These are phyloP conservation scores for Beris chalybata DNA, from an alignment of 2,888 invertebrate species.

Conservation along the genomic window DNA sequence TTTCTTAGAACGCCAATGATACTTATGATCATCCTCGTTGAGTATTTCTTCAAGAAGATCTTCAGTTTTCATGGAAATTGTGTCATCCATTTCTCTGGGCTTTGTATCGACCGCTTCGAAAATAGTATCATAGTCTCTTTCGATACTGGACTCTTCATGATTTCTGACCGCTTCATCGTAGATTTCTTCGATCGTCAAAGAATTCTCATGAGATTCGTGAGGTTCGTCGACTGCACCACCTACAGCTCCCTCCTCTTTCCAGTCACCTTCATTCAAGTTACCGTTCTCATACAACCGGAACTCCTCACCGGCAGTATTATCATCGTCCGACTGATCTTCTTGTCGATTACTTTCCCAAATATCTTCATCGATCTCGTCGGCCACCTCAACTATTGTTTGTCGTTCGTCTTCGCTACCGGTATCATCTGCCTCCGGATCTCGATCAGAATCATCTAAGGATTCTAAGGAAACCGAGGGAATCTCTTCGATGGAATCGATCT, in stretches of 20 bases:
- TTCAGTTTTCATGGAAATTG: conserved; percentile 24
- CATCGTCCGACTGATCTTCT: conserved; percentile 1
- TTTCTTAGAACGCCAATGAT: background rate
- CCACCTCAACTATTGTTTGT: conserved; percentile 53
- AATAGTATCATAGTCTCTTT: conserved; percentile 52
- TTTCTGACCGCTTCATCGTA: conserved; percentile 53
- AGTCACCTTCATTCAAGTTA: conserved; percentile 49
- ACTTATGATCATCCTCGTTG: conserved; percentile 24
- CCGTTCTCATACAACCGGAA: conserved; percentile 49
- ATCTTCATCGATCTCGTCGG: conserved; percentile 53
- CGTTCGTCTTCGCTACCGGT: conserved; percentile 53
- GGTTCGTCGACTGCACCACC: conserved; percentile 43
- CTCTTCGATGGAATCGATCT: background rate
- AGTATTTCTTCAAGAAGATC: conserved; percentile 35
- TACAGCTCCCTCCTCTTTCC: conserved; percentile 50
- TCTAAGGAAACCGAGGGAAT: background rate
- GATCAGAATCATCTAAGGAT: conserved; percentile 9
- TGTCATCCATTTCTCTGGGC: conserved; percentile 4
- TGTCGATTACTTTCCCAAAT: conserved; percentile 47
- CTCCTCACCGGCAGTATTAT: background rate
- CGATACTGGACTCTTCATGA: conserved; percentile 52
- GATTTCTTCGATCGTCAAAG: conserved; percentile 53
- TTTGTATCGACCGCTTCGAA: conserved; percentile 45
- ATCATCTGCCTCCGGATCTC: conserved; percentile 38
- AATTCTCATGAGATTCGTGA: conserved; percentile 7